These are phyloP conservation scores for Synanthedon andrenaeformis DNA, from an alignment of 2,888 invertebrate species.

Conservation along the genomic window DNA sequence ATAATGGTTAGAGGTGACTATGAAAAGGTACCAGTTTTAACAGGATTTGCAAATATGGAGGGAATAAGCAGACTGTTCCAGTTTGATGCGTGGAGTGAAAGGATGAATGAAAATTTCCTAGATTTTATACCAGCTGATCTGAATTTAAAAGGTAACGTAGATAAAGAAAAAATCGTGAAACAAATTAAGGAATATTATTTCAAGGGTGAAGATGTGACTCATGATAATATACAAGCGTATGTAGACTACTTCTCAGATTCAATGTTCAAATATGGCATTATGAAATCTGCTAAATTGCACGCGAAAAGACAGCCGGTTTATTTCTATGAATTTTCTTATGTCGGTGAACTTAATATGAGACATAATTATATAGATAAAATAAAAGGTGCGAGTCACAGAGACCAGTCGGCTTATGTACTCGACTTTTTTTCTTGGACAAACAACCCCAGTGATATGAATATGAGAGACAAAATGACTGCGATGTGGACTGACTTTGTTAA, in stretches of 20 bases:
- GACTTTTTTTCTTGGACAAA: slow-evolving; percentile 45
- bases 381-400: slow-evolving; percentile 55
- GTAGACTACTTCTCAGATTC: slow-evolving; percentile 54
- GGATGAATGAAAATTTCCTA: slow-evolving; percentile 49
- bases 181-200: slow-evolving; percentile 42
- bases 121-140: slow-evolving; percentile 52
- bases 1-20: slow-evolving; percentile 33
- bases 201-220: slow-evolving; percentile 30
- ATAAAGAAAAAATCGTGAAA: slow-evolving; percentile 24
- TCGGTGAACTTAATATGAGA: slow-evolving; percentile 42
- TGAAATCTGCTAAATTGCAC: slow-evolving; percentile 47
- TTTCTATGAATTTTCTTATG: slow-evolving; percentile 51
- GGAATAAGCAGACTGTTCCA: slow-evolving; percentile 46
- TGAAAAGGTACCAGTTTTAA: slow-evolving; percentile 35
- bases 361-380: slow-evolving; percentile 44
- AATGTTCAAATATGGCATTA: slow-evolving; percentile 52
- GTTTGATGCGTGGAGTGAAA: slow-evolving; percentile 41
- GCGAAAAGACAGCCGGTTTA: slow-evolving; percentile 30
- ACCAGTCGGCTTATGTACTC: slow-evolving; percentile 48
- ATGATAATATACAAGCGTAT: slow-evolving; percentile 31
- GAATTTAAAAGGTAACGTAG: slow-evolving; percentile 24
- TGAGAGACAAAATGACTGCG: slow-evolving; percentile 41
- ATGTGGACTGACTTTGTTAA: slow-evolving; percentile 59
- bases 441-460: slow-evolving; percentile 37
- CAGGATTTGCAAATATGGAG: slow-evolving; percentile 56